phyloP scores from a whole-genome alignment of 2,888 invertebrate species.

The Melolontha melolontha region DNA sequence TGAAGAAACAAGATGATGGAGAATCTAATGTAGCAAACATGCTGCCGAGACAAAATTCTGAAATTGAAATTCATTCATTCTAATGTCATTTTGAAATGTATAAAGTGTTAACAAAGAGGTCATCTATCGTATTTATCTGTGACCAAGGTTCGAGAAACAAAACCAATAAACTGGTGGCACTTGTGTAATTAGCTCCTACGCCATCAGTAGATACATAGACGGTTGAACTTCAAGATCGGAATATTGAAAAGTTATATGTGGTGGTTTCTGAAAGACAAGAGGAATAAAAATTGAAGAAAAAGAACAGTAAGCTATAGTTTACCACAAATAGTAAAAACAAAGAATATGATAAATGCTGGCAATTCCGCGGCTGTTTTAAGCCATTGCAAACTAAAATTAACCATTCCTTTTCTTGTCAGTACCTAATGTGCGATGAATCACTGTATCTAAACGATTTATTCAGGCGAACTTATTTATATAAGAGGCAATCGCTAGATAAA shows the following conservation, averaged over 20 bases:
- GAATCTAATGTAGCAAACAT: too few relatives aligned
- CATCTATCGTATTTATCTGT: conserved; percentile 80
- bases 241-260: conserved; percentile 13
- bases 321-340: conserved; percentile 14
- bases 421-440: too few relatives aligned
- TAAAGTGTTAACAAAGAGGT: conserved; percentile 61
- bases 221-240: conserved; percentile 12
- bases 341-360: conserved; percentile 7
- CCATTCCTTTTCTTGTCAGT: too few relatives aligned
- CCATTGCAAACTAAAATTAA: neutral
- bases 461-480: too few relatives aligned
- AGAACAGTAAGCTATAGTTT: neutral
- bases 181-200: conserved; percentile 13
- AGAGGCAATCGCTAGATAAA: too few relatives aligned
- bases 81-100: too few relatives aligned
- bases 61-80: too few relatives aligned
- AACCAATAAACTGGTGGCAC: conserved; percentile 72
- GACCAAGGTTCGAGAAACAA: conserved; percentile 85
- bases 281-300: too few relatives aligned
- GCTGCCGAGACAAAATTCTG: too few relatives aligned
- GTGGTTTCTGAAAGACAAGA: neutral
- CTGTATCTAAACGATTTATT: too few relatives aligned
- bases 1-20: too few relatives aligned
- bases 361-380: conserved; percentile 14
- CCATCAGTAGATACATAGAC: conserved; percentile 11